A percentile compares a stretch with the other conserved stretches of the same genome.
Evolutionary conservation across 2,888 invertebrate genomes (phyloP).

Genomic region (Calameuta filiformis): DNA sequence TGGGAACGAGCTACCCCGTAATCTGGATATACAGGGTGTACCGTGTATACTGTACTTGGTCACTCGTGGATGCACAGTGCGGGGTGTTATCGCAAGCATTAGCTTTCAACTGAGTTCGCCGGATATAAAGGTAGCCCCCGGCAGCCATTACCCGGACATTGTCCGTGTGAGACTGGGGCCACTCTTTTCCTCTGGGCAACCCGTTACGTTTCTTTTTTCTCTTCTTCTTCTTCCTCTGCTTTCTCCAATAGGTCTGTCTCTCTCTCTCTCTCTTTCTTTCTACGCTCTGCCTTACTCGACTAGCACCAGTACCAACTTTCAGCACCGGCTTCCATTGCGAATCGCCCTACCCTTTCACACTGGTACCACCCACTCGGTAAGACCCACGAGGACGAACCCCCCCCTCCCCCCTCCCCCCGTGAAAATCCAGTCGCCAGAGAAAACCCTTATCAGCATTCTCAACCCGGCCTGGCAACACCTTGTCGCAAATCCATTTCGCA

Average conservation of each 20-base stretch:
- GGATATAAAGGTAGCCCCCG: slow-evolving; percentile 61
- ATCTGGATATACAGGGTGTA: not conserved
- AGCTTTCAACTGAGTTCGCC: slow-evolving; percentile 56
- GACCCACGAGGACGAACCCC: not conserved
- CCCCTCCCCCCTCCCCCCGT: not conserved
- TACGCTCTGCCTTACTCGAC: slow-evolving; percentile 5
- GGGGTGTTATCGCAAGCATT: slow-evolving; percentile 60
- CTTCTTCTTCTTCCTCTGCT: slow-evolving; percentile 25
- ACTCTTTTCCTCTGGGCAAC: not conserved
- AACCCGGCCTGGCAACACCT: slow-evolving; percentile 54
- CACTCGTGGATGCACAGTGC: slow-evolving; percentile 15
- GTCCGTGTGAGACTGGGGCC: slow-evolving; percentile 49
- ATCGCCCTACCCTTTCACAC: slow-evolving; percentile 15
- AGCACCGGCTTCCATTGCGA: not conserved
- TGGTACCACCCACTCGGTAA: slow-evolving; percentile 1
- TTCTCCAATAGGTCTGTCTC: slow-evolving; percentile 19
- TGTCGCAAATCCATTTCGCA: slow-evolving; percentile 63
- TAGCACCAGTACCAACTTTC: not conserved
- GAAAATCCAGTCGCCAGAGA: not conserved
- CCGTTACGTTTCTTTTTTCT: not conserved
- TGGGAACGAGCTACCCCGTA: not conserved
- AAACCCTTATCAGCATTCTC: slow-evolving; percentile 60
- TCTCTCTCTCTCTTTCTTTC: slow-evolving; percentile 17
- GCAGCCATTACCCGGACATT: slow-evolving; percentile 63
- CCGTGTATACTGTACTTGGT: slow-evolving; percentile 1